Conservation (phyloP, 1,140 invertebrate genomes). For the Doryteuthis pealeii region DNA sequence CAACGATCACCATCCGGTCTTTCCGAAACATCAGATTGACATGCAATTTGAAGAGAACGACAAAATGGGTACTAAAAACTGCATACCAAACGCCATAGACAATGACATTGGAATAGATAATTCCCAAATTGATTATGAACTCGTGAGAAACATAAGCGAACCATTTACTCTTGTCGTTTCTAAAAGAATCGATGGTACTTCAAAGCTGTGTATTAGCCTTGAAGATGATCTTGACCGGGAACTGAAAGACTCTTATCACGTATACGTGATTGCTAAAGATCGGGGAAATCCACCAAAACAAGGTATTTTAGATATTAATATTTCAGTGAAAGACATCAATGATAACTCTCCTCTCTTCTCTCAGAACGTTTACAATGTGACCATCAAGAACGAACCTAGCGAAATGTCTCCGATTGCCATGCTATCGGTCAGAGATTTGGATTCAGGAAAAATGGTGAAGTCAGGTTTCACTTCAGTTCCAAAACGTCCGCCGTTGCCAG, state of each 20-base stretch:
- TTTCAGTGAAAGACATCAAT: conserved; percentile 64
- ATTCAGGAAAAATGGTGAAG: too few species aligned
- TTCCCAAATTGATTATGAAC: conserved; percentile 80
- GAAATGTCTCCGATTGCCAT: too few species aligned
- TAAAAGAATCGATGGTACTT: conserved; percentile 88
- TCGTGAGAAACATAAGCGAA: conserved; percentile 82
- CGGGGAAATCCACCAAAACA: conserved; percentile 61
- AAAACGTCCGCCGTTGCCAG: too few species aligned
- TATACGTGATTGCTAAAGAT: conserved; percentile 42
- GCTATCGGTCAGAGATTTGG: too few species aligned
- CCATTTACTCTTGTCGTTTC: conserved; percentile 91
- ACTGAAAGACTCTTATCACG: conserved; percentile 17
- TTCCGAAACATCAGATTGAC: neutral
- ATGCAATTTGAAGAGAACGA: neutral
- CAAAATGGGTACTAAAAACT: conserved; percentile 82
- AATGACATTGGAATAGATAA: conserved; percentile 84
- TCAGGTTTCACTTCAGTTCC: too few species aligned
- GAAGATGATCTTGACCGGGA: conserved; percentile 66
- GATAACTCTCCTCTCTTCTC: conserved; percentile 50
- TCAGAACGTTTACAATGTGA: conserved; percentile 73
- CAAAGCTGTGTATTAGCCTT: conserved; percentile 73
- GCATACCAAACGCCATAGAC: conserved; percentile 86
- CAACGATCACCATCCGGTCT: conserved; percentile 73
- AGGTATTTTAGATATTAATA: conserved; percentile 24
- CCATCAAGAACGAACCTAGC: conserved; percentile 66